phyloP scores from a whole-genome alignment of 53 echinoderm and acorn worm genomes.

The Patiria pectinifera region DNA sequence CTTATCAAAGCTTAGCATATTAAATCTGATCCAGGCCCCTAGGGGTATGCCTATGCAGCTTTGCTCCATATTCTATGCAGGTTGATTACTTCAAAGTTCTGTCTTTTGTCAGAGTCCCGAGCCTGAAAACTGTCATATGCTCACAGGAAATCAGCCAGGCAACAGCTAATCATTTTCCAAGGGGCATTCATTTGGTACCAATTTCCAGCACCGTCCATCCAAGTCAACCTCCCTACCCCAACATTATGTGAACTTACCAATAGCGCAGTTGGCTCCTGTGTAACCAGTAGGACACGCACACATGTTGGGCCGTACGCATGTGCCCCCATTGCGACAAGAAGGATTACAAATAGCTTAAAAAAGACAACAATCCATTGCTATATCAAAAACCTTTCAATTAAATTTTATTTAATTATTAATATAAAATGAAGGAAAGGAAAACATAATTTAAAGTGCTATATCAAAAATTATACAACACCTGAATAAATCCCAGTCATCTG shows the following conservation, averaged over 20 bases:
- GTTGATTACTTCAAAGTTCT: background rate
- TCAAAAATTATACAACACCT: no score
- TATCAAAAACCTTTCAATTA: background rate
- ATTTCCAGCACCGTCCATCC: background rate
- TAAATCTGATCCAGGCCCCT: no score
- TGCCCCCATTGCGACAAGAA: slow-evolving; percentile 84
- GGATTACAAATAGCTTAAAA: slow-evolving; percentile 80
- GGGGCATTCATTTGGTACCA: background rate
- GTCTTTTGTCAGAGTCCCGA: background rate
- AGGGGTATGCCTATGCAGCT: no score
- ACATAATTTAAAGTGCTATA: no score
- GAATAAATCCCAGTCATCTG: no score
- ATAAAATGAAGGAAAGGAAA: no score
- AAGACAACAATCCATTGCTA: background rate
- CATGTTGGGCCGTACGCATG: slow-evolving; percentile 79
- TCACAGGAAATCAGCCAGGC: background rate
- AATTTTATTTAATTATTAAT: no score
- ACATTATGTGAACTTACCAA: slow-evolving; percentile 62
- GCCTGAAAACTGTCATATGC: background rate
- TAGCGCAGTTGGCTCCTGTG: slow-evolving; percentile 80
- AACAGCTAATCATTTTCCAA: background rate
- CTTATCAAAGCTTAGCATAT: no score
- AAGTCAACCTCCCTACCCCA: background rate
- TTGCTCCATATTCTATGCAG: background rate
- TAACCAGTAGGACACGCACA: slow-evolving; percentile 85